Percentiles rank a stretch among this genome's conserved stretches.
phyloP scores from a whole-genome alignment of 2,113 vertebrate genomes.

The Gopherus flavomarginatus region DNA sequence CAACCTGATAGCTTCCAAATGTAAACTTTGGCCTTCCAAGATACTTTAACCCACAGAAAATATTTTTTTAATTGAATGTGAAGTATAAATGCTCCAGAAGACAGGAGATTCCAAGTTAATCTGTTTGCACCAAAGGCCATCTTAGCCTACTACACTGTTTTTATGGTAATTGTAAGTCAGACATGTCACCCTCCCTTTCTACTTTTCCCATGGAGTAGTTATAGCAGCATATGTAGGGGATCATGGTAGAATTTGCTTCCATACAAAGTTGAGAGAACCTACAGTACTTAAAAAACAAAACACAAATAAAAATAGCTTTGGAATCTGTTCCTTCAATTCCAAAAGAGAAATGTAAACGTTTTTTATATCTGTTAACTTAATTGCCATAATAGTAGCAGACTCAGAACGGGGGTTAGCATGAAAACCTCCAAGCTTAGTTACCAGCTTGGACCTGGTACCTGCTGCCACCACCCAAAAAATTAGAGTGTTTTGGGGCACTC shows the following conservation, averaged over 20 bases:
- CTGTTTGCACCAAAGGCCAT: neutral
- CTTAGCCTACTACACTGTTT: neutral
- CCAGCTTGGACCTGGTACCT: too few species aligned
- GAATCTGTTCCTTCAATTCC: neutral
- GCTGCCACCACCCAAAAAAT: too few species aligned
- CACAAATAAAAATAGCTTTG: neutral
- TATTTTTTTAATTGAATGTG: neutral
- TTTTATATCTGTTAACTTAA: neutral
- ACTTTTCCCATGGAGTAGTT: conserved; percentile 31
- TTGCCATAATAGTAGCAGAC: neutral
- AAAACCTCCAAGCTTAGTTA: too few species aligned
- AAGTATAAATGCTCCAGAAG: neutral
- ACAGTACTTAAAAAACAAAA: neutral
- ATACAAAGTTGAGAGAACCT: neutral
- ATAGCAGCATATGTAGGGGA: neutral
- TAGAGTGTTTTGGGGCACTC: too few species aligned
- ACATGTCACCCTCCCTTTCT: neutral
- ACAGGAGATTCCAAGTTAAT: neutral
- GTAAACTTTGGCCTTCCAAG: neutral
- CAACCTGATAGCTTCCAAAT: conserved; percentile 28
- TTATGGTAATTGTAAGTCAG: neutral
- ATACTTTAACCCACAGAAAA: conserved; percentile 5
- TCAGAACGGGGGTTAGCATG: too few species aligned
- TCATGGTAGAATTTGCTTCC: neutral
- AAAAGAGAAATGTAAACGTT: neutral